Conservation (phyloP, 2,113 vertebrate genomes). For the Bostrychus sinensis region DNA sequence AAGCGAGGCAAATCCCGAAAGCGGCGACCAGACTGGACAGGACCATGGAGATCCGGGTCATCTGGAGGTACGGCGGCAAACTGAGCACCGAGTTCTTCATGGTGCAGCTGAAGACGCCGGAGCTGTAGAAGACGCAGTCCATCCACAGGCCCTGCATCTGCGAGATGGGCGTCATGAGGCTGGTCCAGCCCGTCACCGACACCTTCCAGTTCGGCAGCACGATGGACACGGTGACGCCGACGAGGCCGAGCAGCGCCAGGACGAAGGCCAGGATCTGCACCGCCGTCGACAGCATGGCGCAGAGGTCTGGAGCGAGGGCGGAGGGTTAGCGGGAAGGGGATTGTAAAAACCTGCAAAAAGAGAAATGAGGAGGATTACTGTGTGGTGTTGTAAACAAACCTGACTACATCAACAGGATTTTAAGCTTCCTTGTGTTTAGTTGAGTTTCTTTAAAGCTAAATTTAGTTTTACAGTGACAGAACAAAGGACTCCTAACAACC, state of each 20-base stretch:
- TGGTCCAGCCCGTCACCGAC: slow-evolving; percentile 80
- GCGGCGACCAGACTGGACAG: slow-evolving; percentile 85
- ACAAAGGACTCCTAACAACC: too few relatives aligned
- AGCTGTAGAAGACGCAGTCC: slow-evolving; percentile 96
- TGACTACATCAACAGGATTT: too few relatives aligned
- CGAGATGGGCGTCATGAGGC: slow-evolving; percentile 85
- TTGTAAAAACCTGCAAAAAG: not conserved
- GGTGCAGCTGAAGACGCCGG: slow-evolving; percentile 93
- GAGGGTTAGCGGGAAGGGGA: too few relatives aligned
- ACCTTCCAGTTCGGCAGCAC: slow-evolving; percentile 94
- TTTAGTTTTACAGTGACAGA: too few relatives aligned
- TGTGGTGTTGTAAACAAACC: too few relatives aligned
- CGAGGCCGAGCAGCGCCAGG: slow-evolving; percentile 85
- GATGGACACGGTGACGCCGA: slow-evolving; percentile 86
- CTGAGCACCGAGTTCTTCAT: slow-evolving; percentile 85
- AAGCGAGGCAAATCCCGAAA: slow-evolving; percentile 85
- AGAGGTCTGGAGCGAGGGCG: not conserved
- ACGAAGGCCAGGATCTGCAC: slow-evolving; percentile 91
- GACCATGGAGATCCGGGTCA: slow-evolving; percentile 88
- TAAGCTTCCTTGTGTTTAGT: too few relatives aligned
- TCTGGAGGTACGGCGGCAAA: slow-evolving; percentile 86
- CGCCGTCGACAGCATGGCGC: slow-evolving; percentile 83
- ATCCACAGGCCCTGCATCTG: slow-evolving; percentile 96
- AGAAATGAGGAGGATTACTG: not conserved
- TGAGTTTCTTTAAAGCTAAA: too few relatives aligned